These are phyloP conservation scores for Ibidorhyncha struthersii DNA, from an alignment of 2,113 vertebrate genomes.

Conservation along the genomic window DNA sequence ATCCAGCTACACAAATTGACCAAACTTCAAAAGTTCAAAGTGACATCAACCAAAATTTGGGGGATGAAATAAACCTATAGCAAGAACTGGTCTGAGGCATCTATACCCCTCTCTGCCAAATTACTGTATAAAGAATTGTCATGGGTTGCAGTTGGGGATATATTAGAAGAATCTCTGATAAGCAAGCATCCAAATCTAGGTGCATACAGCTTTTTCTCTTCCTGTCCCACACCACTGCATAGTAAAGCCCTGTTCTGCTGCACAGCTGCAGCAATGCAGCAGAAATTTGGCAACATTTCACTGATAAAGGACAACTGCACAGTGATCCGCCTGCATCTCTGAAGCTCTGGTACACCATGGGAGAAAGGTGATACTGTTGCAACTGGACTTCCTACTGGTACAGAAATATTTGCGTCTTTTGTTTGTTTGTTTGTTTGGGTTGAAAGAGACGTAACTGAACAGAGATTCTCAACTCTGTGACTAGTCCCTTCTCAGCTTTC, in stretches of 20 bases:
- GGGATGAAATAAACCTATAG: background rate
- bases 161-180: background rate
- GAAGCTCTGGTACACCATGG: background rate
- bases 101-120: background rate
- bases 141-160: background rate
- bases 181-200: background rate
- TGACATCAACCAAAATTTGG: background rate
- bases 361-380: background rate
- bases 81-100: background rate
- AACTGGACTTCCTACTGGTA: background rate
- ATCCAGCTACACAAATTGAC: background rate
- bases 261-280: background rate
- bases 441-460: background rate
- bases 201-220: background rate
- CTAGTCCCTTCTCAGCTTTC: background rate
- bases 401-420: background rate
- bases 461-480: background rate
- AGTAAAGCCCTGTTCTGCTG: background rate
- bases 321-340: background rate
- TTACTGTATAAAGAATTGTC: background rate
- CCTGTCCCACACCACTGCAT: background rate
- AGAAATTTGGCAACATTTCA: background rate
- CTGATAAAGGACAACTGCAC: background rate
- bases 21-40: accelerated
- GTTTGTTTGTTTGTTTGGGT: background rate